These are phyloP conservation scores for Cydia pomonella DNA, from an alignment of 1,140 invertebrate genomes.

Conservation along the genomic window DNA sequence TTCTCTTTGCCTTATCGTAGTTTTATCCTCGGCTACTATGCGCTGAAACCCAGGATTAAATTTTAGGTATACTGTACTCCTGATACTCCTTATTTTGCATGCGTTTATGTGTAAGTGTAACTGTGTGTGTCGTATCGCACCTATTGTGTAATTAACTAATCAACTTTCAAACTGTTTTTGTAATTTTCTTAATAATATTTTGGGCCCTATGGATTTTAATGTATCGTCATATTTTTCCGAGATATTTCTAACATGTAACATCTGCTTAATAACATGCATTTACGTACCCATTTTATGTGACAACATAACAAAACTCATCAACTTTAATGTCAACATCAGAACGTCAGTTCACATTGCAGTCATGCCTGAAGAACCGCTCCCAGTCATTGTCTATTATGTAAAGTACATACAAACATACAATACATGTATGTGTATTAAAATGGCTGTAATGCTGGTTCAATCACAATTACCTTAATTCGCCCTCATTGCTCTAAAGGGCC, in stretches of 20 bases:
- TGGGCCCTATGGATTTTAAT: too few species aligned
- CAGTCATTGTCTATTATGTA: slow-evolving; percentile 4
- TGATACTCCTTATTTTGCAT: too few species aligned
- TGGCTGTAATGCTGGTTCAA: background rate
- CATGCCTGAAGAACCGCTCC: background rate
- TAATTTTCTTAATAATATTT: too few species aligned
- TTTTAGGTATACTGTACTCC: too few species aligned
- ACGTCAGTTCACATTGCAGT: background rate
- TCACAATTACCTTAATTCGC: slow-evolving; percentile 7
- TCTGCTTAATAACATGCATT: background rate
- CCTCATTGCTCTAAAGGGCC: background rate
- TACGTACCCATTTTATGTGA: background rate
- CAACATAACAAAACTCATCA: background rate
- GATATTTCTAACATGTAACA: background rate
- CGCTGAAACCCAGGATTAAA: too few species aligned
- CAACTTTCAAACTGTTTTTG: too few species aligned
- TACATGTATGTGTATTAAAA: background rate
- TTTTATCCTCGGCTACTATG: too few species aligned
- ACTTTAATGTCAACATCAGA: background rate
- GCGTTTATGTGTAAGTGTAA: too few species aligned
- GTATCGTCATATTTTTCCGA: too few species aligned
- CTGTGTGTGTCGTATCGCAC: too few species aligned
- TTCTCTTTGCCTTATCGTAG: too few species aligned
- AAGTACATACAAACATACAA: background rate
- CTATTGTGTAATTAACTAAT: too few species aligned